Conservation (phyloP, 2,888 invertebrate species). For the Xylophagus ater region DNA sequence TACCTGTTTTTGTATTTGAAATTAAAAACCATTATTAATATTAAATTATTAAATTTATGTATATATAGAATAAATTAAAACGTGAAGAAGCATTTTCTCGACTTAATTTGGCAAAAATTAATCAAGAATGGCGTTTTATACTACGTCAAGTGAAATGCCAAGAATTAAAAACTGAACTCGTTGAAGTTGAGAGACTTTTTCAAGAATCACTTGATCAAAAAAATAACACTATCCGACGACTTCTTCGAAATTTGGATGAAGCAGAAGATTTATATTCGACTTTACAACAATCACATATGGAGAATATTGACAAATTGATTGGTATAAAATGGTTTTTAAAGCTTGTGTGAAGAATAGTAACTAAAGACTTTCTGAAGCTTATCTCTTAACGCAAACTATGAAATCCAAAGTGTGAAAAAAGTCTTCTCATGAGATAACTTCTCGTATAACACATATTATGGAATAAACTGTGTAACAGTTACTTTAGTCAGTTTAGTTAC, state of each 20-base stretch:
- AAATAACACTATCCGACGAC: constrained; percentile 50
- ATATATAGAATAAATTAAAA: constrained; percentile 64
- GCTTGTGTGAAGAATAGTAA: no score
- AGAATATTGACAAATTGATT: constrained; percentile 55
- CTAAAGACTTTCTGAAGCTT: no score
- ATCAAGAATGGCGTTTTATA: constrained; percentile 73
- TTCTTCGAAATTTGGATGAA: constrained; percentile 54
- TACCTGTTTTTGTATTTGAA: no score
- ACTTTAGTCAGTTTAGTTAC: no score
- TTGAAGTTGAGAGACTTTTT: constrained; percentile 41
- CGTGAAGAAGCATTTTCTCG: constrained; percentile 69
- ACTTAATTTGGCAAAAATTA: constrained; percentile 71
- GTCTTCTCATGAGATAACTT: no score
- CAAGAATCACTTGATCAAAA: constrained; percentile 50
- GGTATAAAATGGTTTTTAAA: no score
- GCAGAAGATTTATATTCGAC: constrained; percentile 63
- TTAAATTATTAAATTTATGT: constrained; percentile 3
- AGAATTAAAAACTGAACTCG: constrained; percentile 57
- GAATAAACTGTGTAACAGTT: no score
- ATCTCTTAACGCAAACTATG: no score
- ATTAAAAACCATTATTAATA: no score
- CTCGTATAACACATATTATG: no score
- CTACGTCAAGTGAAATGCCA: constrained; percentile 64
- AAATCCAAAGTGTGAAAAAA: no score
- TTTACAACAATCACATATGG: constrained; percentile 61